Evolutionary conservation across 1,140 invertebrate species (phyloP), one percentile per base, ranked within the genome.

Genomic region (Paraescarpia echinospica): DNA sequence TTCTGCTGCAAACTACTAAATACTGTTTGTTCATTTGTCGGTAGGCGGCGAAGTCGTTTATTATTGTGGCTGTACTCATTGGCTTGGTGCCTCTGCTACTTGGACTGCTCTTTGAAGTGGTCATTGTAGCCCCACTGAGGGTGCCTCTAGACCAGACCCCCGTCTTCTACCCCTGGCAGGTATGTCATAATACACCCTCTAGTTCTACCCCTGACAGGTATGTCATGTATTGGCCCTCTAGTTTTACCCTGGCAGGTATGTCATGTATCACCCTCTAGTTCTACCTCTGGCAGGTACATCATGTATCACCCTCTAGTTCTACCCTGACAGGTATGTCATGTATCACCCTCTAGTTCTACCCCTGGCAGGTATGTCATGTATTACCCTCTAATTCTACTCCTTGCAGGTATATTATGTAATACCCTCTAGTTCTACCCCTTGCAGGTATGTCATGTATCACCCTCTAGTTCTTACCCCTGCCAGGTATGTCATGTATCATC

Each of bases 281-380:
- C 91, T 99, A 99, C 95, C 97, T 99, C 18, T 97, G 96, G 96
- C 97, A 97, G 96, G 96, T 97, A 94, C n/a, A 98, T 99, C 59
- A 18, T 77, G 27, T 18, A 98, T 94, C 99, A 99, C 96, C 98
- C 98, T 33, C 99, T 99, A 0, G 97, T 99, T 91, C 99, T 99
- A 95, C 97, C 99, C 18, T 97, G 96, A 96, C 97, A 97, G 96
- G 96, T 97, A 94, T n/a, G 98, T 99, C 0, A 96, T 99, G 4
- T 97, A 98, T 94, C 99, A 99, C 96, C 98, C 98, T 33, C 99
- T 99, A 0, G 97, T 99, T 99, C 91, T 99, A 99, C 95, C 97
- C 99, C 18, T 97, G 96, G 96, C 97, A 97, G 96, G 96, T 97
- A 94, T n/a, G 98, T 99, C 41, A 41, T 41, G 41, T 41, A 41